Evolutionary conservation across 2,797 vertebrate species (phyloP).

Genomic region (Sciurus carolinensis): DNA sequence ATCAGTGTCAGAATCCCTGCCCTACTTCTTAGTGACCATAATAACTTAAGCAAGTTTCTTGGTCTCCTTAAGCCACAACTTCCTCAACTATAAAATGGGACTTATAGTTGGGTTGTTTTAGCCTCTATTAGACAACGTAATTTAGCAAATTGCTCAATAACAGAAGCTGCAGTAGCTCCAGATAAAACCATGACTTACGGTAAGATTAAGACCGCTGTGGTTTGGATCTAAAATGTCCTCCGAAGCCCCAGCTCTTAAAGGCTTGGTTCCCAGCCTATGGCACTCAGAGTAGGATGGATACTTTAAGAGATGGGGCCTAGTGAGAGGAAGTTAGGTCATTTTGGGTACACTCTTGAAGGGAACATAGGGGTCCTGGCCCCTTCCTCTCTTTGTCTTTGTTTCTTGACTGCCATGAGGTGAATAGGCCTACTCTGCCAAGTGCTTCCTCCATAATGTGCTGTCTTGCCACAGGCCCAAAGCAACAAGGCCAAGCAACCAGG

Average conservation of each 20-base stretch:
- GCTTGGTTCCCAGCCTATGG: neutral
- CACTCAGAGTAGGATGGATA: neutral
- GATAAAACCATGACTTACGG: neutral
- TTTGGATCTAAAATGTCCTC: neutral
- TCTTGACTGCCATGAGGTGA: neutral
- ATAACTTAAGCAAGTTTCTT: neutral
- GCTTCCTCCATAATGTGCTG: no score
- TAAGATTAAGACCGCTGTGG: neutral
- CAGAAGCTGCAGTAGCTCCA: neutral
- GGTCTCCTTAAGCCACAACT: neutral
- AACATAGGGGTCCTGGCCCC: neutral
- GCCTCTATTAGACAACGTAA: neutral
- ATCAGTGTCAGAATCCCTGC: neutral
- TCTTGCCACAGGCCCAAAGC: neutral
- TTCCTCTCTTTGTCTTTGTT: neutral
- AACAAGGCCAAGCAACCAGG: neutral
- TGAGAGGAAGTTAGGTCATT: neutral
- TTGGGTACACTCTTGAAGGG: neutral
- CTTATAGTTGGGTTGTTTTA: neutral
- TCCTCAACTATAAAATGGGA: neutral
- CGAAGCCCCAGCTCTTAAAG: neutral
- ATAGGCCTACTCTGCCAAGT: neutral
- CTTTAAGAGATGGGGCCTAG: neutral
- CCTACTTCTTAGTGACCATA: neutral
- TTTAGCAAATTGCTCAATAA: neutral